A percentile compares a stretch with the other conserved stretches of the same genome.
Evolutionary conservation across 2,113 vertebrate species (phyloP).

Genomic region (Strigops habroptila): DNA sequence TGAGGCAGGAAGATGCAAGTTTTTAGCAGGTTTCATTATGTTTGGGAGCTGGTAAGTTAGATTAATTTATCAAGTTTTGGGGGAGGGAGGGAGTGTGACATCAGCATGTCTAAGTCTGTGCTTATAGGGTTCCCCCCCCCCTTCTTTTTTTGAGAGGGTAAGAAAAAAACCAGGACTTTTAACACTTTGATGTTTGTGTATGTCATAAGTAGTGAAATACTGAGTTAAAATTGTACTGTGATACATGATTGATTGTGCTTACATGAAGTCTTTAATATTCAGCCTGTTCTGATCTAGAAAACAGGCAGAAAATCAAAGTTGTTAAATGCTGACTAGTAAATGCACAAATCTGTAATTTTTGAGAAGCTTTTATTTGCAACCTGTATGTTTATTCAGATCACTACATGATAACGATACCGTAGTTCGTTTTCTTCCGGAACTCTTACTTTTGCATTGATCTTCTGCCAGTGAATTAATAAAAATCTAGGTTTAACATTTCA

Average conservation of each 20-base stretch:
- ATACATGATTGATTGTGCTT: not conserved
- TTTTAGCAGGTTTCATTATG: constrained; percentile 86
- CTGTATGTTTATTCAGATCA: not conserved
- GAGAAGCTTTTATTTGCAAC: not conserved
- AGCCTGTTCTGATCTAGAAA: not conserved
- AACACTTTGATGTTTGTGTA: not conserved
- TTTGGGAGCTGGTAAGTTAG: constrained; percentile 87
- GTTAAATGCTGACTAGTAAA: not conserved
- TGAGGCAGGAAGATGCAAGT: constrained; percentile 74
- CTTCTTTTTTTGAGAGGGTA: not conserved
- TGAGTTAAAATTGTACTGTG: not conserved
- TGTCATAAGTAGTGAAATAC: not conserved
- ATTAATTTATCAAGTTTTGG: not conserved
- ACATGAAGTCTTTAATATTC: not conserved
- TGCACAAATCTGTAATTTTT: not conserved
- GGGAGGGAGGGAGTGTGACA: not conserved
- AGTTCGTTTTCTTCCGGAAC: not conserved
- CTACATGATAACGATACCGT: not conserved
- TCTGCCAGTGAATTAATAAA: not conserved
- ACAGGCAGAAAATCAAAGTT: not conserved
- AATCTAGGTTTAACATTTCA: not conserved
- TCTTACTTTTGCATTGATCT: not conserved
- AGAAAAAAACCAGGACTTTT: not conserved
- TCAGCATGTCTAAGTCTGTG: not conserved
- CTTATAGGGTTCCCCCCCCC: not conserved